Conservation (phyloP, 2,888 invertebrate genomes). For the Euphydryas editha region DNA sequence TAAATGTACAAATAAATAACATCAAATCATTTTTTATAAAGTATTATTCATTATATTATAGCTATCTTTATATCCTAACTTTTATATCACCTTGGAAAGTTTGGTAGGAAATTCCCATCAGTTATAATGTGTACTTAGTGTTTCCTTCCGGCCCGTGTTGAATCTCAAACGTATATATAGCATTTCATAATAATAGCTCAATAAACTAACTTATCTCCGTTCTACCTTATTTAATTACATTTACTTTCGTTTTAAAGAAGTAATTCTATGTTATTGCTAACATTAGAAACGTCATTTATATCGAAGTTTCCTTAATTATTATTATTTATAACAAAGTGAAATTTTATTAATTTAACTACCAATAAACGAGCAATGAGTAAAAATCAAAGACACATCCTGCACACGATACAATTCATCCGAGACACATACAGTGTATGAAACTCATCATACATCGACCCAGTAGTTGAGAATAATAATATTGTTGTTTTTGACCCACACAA, state of each 20-base stretch:
- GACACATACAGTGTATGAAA: too few relatives aligned
- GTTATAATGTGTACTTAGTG: neutral
- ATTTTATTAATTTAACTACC: too few relatives aligned
- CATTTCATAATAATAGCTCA: neutral
- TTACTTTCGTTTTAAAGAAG: neutral
- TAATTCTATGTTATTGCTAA: neutral
- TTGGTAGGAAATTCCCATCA: slow-evolving; percentile 2
- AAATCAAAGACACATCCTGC: neutral
- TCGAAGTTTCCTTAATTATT: neutral
- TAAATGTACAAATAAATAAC: too few relatives aligned
- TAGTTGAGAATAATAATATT: too few relatives aligned
- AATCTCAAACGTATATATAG: neutral
- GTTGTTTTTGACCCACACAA: too few relatives aligned
- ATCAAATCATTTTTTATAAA: too few relatives aligned
- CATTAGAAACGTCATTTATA: neutral
- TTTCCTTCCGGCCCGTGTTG: neutral
- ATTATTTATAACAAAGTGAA: neutral
- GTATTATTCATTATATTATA: too few relatives aligned
- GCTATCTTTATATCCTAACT: too few relatives aligned
- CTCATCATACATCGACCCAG: too few relatives aligned
- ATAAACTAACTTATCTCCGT: neutral
- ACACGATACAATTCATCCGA: too few relatives aligned
- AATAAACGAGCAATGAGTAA: neutral
- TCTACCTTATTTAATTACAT: neutral
- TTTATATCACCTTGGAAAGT: neutral